These are phyloP conservation scores for Patella ulyssiponensis DNA, from an alignment of 2,888 invertebrate species.

Conservation along the genomic window DNA sequence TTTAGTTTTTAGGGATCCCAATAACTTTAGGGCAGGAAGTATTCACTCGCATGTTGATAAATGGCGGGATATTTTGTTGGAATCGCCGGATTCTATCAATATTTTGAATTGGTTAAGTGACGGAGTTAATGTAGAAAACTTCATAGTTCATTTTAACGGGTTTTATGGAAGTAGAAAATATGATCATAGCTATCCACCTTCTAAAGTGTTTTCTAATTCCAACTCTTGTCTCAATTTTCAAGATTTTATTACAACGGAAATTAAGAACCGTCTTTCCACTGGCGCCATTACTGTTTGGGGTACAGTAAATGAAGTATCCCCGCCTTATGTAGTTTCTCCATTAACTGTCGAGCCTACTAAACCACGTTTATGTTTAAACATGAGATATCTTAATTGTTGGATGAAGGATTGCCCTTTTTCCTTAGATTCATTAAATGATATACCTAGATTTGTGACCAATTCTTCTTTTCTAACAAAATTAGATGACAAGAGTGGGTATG, in stretches of 20 bases:
- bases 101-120: background rate
- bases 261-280: background rate
- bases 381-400: background rate
- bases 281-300: background rate
- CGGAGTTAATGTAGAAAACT: background rate
- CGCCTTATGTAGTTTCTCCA: background rate
- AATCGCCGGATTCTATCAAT: background rate
- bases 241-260: background rate
- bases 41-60: background rate
- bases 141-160: background rate
- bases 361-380: background rate
- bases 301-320: background rate
- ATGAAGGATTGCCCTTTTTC: background rate
- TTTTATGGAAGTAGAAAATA: background rate
- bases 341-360: background rate
- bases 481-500: background rate
- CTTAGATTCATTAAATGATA: slow-evolving; percentile 1
- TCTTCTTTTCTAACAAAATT: background rate
- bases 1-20: background rate
- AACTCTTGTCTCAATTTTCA: background rate
- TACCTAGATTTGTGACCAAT: background rate
- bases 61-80: background rate
- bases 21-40: background rate
- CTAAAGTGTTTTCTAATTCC: background rate
- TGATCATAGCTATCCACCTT: background rate